phyloP scores from a whole-genome alignment of 2,888 invertebrate genomes.

The Agonopterix alstromeriana region DNA sequence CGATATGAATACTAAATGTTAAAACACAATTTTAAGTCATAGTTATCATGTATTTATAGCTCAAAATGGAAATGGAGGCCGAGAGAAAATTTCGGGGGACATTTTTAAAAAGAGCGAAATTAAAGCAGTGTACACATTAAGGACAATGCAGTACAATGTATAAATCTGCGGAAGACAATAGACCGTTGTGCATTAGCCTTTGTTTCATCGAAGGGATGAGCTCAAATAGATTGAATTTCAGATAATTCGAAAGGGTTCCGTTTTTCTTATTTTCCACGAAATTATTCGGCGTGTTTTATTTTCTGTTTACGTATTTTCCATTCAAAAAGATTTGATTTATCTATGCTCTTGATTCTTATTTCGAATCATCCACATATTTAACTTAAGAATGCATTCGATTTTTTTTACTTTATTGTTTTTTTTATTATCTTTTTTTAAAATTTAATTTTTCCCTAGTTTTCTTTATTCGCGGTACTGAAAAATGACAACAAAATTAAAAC shows the following conservation, averaged over 20 bases:
- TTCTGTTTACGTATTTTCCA: not conserved
- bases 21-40: not conserved
- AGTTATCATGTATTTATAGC: not conserved
- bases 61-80: conserved; percentile 11
- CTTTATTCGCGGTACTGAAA: no score
- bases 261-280: conserved; percentile 48
- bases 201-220: conserved; percentile 64
- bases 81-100: conserved; percentile 35
- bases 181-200: conserved; percentile 57
- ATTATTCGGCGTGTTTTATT: conserved; percentile 13
- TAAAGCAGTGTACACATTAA: conserved; percentile 64
- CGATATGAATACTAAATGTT: conserved; percentile 5
- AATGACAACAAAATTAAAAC: not conserved
- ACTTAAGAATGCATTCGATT: no score
- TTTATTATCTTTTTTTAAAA: no score
- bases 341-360: no score
- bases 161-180: conserved; percentile 68
- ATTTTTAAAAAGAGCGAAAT: conserved; percentile 43
- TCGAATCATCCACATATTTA: no score
- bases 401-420: no score
- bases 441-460: no score
- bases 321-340: no score
- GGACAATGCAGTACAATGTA: conserved; percentile 62
- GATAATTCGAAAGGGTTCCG: conserved; percentile 60
- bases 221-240: conserved; percentile 70